phyloP scores from a whole-genome alignment of 2,888 invertebrate species.

The Amaurobius ferox region DNA sequence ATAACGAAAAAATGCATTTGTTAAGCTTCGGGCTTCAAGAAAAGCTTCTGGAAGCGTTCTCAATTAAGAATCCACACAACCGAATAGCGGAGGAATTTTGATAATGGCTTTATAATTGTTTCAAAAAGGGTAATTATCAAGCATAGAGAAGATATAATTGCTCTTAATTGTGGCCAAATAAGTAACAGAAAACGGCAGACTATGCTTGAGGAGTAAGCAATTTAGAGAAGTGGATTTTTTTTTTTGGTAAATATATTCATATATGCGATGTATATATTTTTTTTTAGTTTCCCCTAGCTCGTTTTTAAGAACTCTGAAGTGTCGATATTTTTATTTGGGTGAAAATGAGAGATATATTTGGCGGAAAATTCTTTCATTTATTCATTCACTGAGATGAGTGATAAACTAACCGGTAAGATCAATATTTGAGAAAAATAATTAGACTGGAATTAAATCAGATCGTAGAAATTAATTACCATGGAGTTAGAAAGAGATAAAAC shows the following conservation, averaged over 20 bases:
- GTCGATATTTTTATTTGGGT: too few species aligned
- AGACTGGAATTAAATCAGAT: too few species aligned
- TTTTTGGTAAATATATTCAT: neutral
- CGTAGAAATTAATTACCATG: too few species aligned
- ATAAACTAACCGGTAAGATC: too few species aligned
- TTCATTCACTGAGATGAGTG: too few species aligned
- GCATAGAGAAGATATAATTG: constrained; percentile 37
- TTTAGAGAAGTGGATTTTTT: neutral
- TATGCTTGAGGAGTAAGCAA: neutral
- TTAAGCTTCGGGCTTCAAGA: too few species aligned
- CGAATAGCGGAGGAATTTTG: neutral
- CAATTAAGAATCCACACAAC: constrained; percentile 11
- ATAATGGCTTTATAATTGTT: constrained; percentile 62
- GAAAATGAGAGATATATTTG: too few species aligned
- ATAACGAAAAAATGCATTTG: too few species aligned
- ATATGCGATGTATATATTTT: neutral
- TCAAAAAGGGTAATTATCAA: constrained; percentile 41
- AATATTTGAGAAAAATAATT: too few species aligned
- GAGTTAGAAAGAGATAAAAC: too few species aligned
- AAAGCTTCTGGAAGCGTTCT: neutral
- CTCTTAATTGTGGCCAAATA: constrained; percentile 39
- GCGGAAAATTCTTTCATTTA: too few species aligned
- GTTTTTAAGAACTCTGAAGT: too few species aligned
- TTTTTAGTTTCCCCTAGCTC: neutral
- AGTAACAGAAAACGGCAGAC: constrained; percentile 7